Percentiles rank a stretch among this genome's conserved stretches.
phyloP scores from a whole-genome alignment of 2,113 vertebrate species.

The Etia nguti region DNA sequence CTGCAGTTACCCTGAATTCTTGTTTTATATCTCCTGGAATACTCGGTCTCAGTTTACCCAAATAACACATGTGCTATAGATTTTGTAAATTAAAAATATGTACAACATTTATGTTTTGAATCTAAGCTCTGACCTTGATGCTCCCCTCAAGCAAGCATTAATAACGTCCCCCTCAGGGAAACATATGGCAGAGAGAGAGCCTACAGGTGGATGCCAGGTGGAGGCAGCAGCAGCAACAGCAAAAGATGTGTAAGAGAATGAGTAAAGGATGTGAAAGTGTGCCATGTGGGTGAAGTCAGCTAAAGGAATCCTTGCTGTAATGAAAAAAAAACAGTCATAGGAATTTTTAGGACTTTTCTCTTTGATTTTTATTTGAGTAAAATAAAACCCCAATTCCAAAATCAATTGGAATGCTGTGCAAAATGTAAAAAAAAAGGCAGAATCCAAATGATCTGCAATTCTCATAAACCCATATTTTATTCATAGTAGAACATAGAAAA shows the following conservation, averaged over 20 bases:
- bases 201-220: neutral
- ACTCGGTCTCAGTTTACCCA: neutral
- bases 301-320: neutral
- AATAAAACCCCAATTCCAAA: neutral
- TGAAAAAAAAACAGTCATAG: neutral
- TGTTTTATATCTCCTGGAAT: neutral
- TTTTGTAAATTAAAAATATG: neutral
- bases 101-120: neutral
- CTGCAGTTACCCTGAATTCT: neutral
- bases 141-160: neutral
- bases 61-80: neutral
- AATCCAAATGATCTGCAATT: neutral
- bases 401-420: neutral
- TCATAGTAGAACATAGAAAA: neutral
- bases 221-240: neutral
- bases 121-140: neutral
- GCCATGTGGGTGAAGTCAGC: neutral
- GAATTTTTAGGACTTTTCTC: neutral
- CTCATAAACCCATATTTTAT: neutral
- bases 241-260: neutral
- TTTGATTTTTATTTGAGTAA: slow-evolving; percentile 33
- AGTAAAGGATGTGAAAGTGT: neutral
- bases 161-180: neutral
- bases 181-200: neutral
- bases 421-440: neutral